Base-by-base conservation (phyloP, 92 coral and sea anemone species). In the Meandrina meandrites region DNA sequence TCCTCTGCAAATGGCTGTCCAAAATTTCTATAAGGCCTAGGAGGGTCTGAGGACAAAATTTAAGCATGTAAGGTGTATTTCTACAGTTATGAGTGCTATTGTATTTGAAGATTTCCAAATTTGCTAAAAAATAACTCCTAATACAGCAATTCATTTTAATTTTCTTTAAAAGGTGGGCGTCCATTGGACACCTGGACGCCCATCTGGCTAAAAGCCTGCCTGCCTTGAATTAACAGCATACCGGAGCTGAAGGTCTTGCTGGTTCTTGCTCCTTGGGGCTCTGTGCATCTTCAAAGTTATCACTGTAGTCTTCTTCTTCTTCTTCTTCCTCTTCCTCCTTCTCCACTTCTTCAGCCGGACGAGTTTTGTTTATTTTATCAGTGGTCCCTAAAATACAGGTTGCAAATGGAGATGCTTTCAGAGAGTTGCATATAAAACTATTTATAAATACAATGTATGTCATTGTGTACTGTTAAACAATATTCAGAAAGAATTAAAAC, bases 221-320 rank as follows among this genome's bases (percentile, higher is more conserved):
- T 48, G 53, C 9, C 4, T 2, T 40, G 45, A 40, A 40, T 40
- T 40, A 40, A 2, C 7, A 74, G 56, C 91, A 36, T 57, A 90
- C 91, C 72, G 83, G 86, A 66, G 88, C 84, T 81, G 91, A 79
- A 12, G 94, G 90, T 53, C 56, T 87, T 6, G 72, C 50, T 73
- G 80, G 81, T 24, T 75, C 75, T 50, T 70, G 40, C 58, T 76
- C 79, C 35, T 85, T 87, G 64, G 19, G 79, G 79, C 36, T 90
- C 42, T 18, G 84, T 14, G 70, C 84, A 54, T 93, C 98, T 75
- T 94, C 98, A 86, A 94, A 94, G 54, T 92, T 86, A 11, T 88
- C 92, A 88, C 94, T 92, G 76, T 92, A 94, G n/a, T 92, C 82
- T 50, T 74, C 86, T 30, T 79, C 89, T 28, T 86, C 79, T 37